Evolutionary conservation across 2,888 invertebrate genomes (phyloP).

Genomic region (Gortyna flavago): DNA sequence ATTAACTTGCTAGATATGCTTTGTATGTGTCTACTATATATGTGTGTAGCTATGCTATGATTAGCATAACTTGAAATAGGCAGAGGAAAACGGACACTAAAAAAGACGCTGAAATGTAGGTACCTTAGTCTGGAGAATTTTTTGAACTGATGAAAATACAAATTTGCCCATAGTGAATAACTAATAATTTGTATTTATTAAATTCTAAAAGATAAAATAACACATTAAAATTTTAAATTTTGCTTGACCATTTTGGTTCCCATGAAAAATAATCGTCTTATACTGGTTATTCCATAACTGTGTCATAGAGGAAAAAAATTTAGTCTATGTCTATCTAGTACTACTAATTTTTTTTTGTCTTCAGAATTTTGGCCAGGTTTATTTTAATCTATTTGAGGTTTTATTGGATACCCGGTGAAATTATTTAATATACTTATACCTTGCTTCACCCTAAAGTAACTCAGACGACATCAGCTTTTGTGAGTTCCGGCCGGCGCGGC

Average conservation of each 20-base stretch:
- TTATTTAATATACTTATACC: background rate
- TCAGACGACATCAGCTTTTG: background rate
- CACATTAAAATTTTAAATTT: constrained; percentile 45
- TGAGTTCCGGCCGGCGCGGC: background rate
- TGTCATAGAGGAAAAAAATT: no score
- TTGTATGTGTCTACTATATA: background rate
- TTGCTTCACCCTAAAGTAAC: background rate
- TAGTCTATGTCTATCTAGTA: no score
- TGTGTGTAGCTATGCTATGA: background rate
- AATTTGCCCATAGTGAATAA: constrained; percentile 76
- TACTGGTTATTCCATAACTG: background rate
- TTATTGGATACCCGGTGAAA: background rate
- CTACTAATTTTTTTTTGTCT: background rate
- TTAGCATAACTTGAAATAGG: background rate
- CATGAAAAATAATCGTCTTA: constrained; percentile 9
- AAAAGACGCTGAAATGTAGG: constrained; percentile 22
- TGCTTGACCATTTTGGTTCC: constrained; percentile 28
- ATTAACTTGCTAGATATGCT: background rate
- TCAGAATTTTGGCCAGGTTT: constrained; percentile 4
- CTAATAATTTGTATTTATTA: constrained; percentile 55
- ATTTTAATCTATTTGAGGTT: constrained; percentile 4
- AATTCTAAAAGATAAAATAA: constrained; percentile 21
- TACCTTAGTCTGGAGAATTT: constrained; percentile 82
- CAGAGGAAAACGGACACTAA: background rate
- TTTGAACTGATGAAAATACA: constrained; percentile 78